Percentiles rank a stretch among this genome's conserved stretches.
These are phyloP conservation scores for Drosophila siamana DNA, from an alignment of 2,888 invertebrate genomes.

Conservation along the genomic window DNA sequence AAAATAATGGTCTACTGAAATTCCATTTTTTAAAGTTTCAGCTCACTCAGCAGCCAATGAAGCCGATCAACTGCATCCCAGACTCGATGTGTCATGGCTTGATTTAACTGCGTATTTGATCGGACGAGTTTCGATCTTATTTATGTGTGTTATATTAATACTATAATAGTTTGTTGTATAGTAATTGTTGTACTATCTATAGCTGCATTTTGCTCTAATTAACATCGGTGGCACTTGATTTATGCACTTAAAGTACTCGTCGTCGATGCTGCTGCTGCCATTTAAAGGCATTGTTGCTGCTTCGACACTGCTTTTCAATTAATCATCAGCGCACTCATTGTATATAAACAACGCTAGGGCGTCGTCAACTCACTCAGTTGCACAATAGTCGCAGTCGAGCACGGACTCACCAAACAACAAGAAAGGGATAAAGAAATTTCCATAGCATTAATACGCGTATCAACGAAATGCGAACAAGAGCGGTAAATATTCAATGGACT, in stretches of 20 bases:
- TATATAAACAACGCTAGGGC: conserved; percentile 71
- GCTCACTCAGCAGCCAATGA: neutral
- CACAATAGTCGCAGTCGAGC: conserved; percentile 32
- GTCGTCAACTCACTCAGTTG: conserved; percentile 57
- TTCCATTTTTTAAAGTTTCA: no score
- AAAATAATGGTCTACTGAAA: no score
- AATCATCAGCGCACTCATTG: conserved; percentile 42
- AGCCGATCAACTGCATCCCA: neutral
- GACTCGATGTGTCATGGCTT: conserved; percentile 7
- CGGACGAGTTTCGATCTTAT: conserved; percentile 29
- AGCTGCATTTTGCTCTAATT: conserved; percentile 54
- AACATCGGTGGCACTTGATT: conserved; percentile 62
- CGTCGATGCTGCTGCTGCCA: conserved; percentile 56
- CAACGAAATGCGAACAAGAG: conserved; percentile 45
- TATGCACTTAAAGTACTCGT: conserved; percentile 51
- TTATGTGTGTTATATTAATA: conserved; percentile 33
- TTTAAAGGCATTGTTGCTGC: conserved; percentile 63
- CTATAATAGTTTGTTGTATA: conserved; percentile 45
- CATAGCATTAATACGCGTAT: neutral
- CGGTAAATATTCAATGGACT: conserved; percentile 48
- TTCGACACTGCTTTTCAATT: conserved; percentile 35
- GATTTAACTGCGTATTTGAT: conserved; percentile 44
- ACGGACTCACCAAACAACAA: conserved; percentile 23
- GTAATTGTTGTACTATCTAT: conserved; percentile 45
- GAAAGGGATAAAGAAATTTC: conserved; percentile 27